Evolutionary conservation across 2,888 invertebrate species (phyloP).

Genomic region (Epirrita christyi): DNA sequence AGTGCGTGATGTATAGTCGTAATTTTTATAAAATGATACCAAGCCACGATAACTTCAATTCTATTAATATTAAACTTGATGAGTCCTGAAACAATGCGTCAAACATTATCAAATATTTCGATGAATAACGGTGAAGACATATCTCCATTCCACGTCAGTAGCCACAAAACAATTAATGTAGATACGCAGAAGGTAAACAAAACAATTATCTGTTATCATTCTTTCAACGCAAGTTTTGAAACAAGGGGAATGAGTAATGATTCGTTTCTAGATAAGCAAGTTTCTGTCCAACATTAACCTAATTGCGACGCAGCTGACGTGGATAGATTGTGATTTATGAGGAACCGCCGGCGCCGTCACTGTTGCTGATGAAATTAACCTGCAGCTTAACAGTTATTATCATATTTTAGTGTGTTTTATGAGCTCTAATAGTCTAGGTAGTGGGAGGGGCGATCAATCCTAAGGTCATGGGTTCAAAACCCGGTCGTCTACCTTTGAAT

Average conservation of each 20-base stretch:
- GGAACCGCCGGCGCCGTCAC: constrained; percentile 41
- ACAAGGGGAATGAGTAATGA: constrained; percentile 30
- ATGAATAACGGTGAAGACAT: neutral
- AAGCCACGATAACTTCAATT: too few species aligned
- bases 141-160: constrained; percentile 7
- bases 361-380: constrained; percentile 51
- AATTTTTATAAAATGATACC: too few species aligned
- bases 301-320: constrained; percentile 54
- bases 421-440: neutral
- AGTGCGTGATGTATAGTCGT: too few species aligned
- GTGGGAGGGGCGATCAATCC: too few species aligned
- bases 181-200: constrained; percentile 20
- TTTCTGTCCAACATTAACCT: constrained; percentile 47
- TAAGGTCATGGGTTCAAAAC: too few species aligned
- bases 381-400: constrained; percentile 38
- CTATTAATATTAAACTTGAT: neutral
- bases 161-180: constrained; percentile 7
- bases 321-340: constrained; percentile 68
- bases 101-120: neutral
- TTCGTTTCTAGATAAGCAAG: constrained; percentile 41
- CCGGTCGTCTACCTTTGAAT: too few species aligned
- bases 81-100: neutral
- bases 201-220: constrained; percentile 23
- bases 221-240: constrained; percentile 29
- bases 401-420: constrained; percentile 4